Evolutionary conservation across 2,113 vertebrate species (phyloP).

Genomic region (Etheostoma spectabile): DNA sequence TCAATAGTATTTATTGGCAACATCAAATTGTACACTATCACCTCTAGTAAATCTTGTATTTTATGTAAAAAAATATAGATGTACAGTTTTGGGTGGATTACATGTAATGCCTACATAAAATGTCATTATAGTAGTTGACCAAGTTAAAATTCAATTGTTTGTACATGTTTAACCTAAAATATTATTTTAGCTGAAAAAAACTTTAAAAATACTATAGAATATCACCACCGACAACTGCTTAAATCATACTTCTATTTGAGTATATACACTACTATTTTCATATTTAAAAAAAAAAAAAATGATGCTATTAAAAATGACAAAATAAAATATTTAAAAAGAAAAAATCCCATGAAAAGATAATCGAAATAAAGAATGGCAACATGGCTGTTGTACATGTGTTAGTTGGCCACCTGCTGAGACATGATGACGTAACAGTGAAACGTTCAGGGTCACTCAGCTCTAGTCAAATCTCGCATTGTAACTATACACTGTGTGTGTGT

Average conservation of each 20-base stretch:
- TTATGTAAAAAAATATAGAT: no score
- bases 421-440: not conserved
- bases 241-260: not conserved
- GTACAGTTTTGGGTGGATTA: no score
- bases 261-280: no score
- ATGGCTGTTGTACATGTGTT: not conserved
- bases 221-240: not conserved
- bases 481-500: constrained; percentile 11
- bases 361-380: not conserved
- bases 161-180: not conserved
- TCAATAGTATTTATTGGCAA: no score
- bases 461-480: not conserved
- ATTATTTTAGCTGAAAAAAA: not conserved
- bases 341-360: not conserved
- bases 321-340: not conserved
- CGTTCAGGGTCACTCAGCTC: constrained; percentile 28
- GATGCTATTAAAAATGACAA: not conserved
- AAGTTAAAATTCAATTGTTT: not conserved
- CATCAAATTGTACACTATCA: no score
- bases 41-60: no score
- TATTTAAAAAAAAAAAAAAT: no score
- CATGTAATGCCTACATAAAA: not conserved
- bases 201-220: not conserved
- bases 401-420: constrained; percentile 13
- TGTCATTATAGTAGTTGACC: not conserved